Evolutionary conservation across 2,797 vertebrate genomes (phyloP), one percentile per base, ranked within the genome.

Genomic region (Hybognathus amarus): DNA sequence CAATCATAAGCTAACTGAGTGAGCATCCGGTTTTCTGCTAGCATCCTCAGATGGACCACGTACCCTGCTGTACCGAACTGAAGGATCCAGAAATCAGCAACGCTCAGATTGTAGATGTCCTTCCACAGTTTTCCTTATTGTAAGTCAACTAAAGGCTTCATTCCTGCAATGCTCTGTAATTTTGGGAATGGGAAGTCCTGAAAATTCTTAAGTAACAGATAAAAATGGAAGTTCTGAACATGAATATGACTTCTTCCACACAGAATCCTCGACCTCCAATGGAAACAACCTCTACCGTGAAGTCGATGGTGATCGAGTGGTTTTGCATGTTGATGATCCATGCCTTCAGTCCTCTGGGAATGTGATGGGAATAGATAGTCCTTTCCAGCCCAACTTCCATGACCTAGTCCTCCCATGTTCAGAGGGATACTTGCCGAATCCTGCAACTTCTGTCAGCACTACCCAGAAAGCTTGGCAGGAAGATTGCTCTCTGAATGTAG

Each of bases 341-440:
- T 82, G 73, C 59, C 36, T 61, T 10, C 47, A 56, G 24, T 79
- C 47, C 73, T 70, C 45, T 61, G 74, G 42, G 22, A 54, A 27
- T 24, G 15, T 63, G 22, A 54, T 18, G 2, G 20, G 61, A 83
- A 54, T 42, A 7, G 33, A 79, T 40, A 27, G 20, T 18, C 40
- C 52, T 33, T 63, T 77, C 11, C 6, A 47, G 22, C 33, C 10
- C 50, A 52, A 20, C 13, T 66, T 70, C 45, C 33, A 54, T 50
- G 24, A 67, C 30, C 47, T 22, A 22, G 52, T 79, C 75, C 59
- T 77, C 9, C 68, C 69, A n/a, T 78, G 79, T 64, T 85, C 73
- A 50, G 82, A 77, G 22, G 82, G 82, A 66, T 84, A 81, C 47
- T 40, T 71, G 66, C 66, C 4, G 38, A 85, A 74, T 75, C 76